These are phyloP conservation scores for Griposia aprilina DNA, from an alignment of 2,888 invertebrate species.

Conservation along the genomic window DNA sequence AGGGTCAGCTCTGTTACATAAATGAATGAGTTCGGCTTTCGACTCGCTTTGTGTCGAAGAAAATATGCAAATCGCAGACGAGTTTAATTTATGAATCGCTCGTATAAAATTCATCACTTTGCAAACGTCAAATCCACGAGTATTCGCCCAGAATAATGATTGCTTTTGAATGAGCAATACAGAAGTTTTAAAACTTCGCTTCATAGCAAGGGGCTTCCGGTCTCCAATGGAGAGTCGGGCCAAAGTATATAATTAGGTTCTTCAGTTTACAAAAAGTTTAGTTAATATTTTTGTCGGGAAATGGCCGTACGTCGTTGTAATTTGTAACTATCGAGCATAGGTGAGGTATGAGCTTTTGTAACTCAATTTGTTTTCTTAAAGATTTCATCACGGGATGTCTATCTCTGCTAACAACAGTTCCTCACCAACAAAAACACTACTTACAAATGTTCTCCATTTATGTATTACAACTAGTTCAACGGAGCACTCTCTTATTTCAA, in stretches of 20 bases:
- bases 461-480: constrained; percentile 30
- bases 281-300: background rate
- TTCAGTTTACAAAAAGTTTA: constrained; percentile 27
- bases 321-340: background rate
- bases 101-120: constrained; percentile 62
- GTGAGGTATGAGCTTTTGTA: background rate
- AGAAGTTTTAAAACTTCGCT: constrained; percentile 49
- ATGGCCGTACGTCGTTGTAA: background rate
- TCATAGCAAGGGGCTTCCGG: constrained; percentile 1
- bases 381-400: background rate
- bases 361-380: background rate
- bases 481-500: constrained; percentile 20
- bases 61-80: constrained; percentile 63
- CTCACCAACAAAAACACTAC: background rate
- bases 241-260: constrained; percentile 36
- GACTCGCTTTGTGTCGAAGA: constrained; percentile 48
- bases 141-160: constrained; percentile 55
- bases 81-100: constrained; percentile 61
- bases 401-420: background rate
- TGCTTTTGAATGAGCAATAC: constrained; percentile 39
- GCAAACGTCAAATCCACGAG: constrained; percentile 54
- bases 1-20: constrained; percentile 30
- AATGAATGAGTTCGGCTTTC: constrained; percentile 48
- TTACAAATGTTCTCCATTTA: constrained; percentile 16
- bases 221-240: background rate